Base-by-base conservation (phyloP, 2,888 invertebrate genomes). In the Pediacus dermestoides region DNA sequence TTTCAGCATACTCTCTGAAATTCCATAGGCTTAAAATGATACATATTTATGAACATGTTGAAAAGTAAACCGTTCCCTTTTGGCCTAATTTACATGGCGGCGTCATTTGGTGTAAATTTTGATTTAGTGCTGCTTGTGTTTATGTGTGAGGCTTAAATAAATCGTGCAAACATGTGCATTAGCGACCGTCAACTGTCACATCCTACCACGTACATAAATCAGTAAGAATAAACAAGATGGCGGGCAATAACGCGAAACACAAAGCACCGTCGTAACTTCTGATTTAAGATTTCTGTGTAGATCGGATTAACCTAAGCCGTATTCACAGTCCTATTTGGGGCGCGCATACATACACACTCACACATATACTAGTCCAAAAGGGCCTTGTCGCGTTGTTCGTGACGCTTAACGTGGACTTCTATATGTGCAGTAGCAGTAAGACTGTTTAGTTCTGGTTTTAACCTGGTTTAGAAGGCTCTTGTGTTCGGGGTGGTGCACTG, bases 261-360 rank as follows among this genome's bases (percentile, higher is more conserved):
- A 60, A 58, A 60, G 55, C 56, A 37, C 48, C 53, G 44, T 42
- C 63, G 63, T 64, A 64, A 64, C 60, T 64, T 61, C 58, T 60
- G 64, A 62, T 64, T 64, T 64, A 62, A 62, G 64, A 64, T 64
- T 65, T 64, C 57, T 56, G 40, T 55, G 47, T 52, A 58, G 57
- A 62, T 62, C 61, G 64, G 64, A 64, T 65, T 65, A 64, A 52
- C 46, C 44, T 60, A 55, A 60, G 61, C 60, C 54, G 56, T 54
- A 58, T 60, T 59, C 57, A 51, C 53, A 50, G 51, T 52, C 40
- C 55, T 52, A 54, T 59, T 51, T 55, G 46, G 45, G 46, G 46
- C 39, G 6, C n/a, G 10, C 10, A 23, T 6, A 36, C 39, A 42
- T 23, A 33, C 35, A 37, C 7, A 16, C 4, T 7, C 14, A 2